A percentile compares a stretch with the other conserved stretches of the same genome.
phyloP scores from a whole-genome alignment of 1,140 invertebrate genomes.

The Pogonomyrmex barbatus region DNA sequence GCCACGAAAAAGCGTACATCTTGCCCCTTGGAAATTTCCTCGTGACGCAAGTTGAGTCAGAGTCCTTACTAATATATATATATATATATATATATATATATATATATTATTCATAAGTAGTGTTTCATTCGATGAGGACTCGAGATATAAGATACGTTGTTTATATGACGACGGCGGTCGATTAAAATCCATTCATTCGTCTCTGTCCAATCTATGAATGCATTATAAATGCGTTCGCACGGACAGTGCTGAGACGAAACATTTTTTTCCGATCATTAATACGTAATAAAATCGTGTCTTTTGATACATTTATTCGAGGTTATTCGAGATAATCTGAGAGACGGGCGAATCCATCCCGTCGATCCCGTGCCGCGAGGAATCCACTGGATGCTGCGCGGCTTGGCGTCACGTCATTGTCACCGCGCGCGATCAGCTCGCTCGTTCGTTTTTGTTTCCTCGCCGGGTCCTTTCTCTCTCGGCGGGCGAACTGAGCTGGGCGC shows the following conservation, averaged over 20 bases:
- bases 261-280: neutral
- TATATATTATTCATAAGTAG: neutral
- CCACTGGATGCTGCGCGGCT: neutral
- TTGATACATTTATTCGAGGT: neutral
- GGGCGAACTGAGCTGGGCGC: conserved; percentile 16
- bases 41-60: neutral
- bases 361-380: conserved; percentile 21
- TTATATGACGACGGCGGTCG: conserved; percentile 1
- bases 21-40: neutral
- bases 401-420: conserved; percentile 39
- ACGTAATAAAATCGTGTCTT: neutral
- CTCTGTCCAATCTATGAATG: conserved; percentile 26
- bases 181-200: conserved; percentile 40
- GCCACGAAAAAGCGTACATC: neutral
- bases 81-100: neutral
- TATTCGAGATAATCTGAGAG: conserved; percentile 11
- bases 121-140: neutral
- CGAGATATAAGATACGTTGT: conserved; percentile 9
- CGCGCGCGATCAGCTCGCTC: conserved; percentile 34
- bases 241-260: neutral
- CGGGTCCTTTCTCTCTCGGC: conserved; percentile 8
- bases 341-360: neutral
- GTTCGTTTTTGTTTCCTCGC: conserved; percentile 55
- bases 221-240: neutral
- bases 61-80: neutral